These are phyloP conservation scores for Brachionichthys hirsutus DNA, from an alignment of 2,113 vertebrate genomes.

Conservation along the genomic window DNA sequence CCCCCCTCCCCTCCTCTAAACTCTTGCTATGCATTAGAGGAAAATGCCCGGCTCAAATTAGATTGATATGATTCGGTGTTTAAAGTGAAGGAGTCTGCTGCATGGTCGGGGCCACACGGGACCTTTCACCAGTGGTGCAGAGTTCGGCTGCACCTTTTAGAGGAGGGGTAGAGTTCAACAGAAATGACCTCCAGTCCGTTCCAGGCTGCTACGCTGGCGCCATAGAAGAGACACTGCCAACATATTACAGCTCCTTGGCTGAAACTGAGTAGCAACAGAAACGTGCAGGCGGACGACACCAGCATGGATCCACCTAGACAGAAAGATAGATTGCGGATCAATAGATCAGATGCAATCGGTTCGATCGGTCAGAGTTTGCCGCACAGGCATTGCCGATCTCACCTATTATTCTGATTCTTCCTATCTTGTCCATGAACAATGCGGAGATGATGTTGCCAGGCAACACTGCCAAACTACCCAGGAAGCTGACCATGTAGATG, in stretches of 20 bases:
- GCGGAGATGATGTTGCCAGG: conserved; percentile 96
- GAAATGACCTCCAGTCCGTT: conserved; percentile 94
- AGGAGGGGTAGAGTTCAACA: conserved; percentile 91
- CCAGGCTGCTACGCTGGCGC: conserved; percentile 91
- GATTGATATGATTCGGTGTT: too few species aligned
- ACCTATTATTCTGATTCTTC: conserved; percentile 95
- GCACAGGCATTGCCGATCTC: conserved; percentile 49
- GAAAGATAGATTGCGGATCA: neutral
- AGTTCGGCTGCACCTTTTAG: conserved; percentile 84
- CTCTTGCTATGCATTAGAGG: too few species aligned
- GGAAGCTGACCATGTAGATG: conserved; percentile 96
- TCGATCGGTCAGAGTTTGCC: neutral
- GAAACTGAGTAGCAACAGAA: conserved; percentile 93
- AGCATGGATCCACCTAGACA: conserved; percentile 90
- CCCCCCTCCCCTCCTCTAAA: too few species aligned
- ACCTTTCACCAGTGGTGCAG: neutral
- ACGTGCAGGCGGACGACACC: conserved; percentile 89
- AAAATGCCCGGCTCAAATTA: too few species aligned
- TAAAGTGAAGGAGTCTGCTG: too few species aligned
- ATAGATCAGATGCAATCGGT: neutral
- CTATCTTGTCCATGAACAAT: conserved; percentile 93
- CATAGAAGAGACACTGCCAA: conserved; percentile 95
- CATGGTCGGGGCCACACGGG: too few species aligned
- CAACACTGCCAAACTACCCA: conserved; percentile 91
- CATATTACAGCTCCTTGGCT: conserved; percentile 92